Evolutionary conservation across 2,888 invertebrate species (phyloP).

Genomic region (Altica lythri): DNA sequence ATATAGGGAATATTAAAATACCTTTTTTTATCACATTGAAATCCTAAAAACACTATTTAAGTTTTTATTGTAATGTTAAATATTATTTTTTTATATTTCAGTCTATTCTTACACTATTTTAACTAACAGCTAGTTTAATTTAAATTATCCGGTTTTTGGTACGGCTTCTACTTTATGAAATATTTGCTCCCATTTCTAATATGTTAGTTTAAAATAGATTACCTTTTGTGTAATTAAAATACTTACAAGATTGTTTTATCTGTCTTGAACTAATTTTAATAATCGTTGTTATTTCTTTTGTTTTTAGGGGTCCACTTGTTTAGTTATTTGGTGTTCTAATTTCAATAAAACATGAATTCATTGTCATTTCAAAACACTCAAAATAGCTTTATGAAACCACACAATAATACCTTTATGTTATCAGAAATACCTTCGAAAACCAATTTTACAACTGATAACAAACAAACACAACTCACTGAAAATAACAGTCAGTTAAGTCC

Average conservation of each 20-base stretch:
- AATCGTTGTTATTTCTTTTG: slow-evolving; percentile 12
- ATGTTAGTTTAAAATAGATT: too few relatives aligned
- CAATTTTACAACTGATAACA: slow-evolving; percentile 30
- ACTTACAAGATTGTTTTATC: background rate
- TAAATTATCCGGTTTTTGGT: too few relatives aligned
- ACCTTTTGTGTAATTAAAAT: background rate
- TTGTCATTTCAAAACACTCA: slow-evolving; percentile 41
- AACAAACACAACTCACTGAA: slow-evolving; percentile 29
- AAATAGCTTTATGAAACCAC: slow-evolving; percentile 43
- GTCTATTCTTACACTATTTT: too few relatives aligned
- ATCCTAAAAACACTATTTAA: too few relatives aligned
- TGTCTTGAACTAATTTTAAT: slow-evolving; percentile 1
- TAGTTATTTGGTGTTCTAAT: slow-evolving; percentile 19
- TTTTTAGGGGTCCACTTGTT: slow-evolving; percentile 31
- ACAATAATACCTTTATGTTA: slow-evolving; percentile 37
- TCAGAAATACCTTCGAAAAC: slow-evolving; percentile 35
- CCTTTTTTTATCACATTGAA: too few relatives aligned
- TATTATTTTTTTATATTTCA: too few relatives aligned
- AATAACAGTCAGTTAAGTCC: slow-evolving; percentile 40
- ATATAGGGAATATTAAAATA: too few relatives aligned
- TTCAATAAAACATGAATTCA: slow-evolving; percentile 33
- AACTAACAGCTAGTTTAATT: too few relatives aligned
- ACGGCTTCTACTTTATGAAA: too few relatives aligned
- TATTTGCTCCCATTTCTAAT: too few relatives aligned
- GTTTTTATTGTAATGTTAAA: too few relatives aligned